phyloP scores from a whole-genome alignment of 2,113 vertebrate genomes.

The Spilogale gracilis region DNA sequence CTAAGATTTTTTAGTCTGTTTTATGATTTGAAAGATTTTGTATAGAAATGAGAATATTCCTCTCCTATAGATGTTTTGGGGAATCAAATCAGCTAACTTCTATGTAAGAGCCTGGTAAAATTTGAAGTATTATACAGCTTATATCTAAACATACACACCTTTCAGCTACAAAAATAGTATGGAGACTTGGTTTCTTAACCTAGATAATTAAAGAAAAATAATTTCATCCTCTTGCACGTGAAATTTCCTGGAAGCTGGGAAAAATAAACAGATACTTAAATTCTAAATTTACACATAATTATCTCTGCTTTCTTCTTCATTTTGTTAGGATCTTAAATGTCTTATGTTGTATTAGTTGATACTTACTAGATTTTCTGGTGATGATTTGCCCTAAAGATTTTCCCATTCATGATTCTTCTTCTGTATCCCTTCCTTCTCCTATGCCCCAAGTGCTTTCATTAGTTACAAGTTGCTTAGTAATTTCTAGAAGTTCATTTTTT shows the following conservation, averaged over 20 bases:
- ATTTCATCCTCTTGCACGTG: background rate
- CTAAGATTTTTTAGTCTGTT: background rate
- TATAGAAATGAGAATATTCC: background rate
- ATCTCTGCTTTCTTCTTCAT: background rate
- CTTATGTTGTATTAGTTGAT: background rate
- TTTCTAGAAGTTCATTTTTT: background rate
- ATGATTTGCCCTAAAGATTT: background rate
- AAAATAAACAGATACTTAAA: background rate
- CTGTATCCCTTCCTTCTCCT: background rate
- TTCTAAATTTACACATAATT: background rate
- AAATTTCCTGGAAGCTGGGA: background rate
- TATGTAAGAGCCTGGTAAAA: background rate
- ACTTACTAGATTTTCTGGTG: background rate
- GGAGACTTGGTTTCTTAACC: background rate
- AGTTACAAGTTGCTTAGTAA: background rate
- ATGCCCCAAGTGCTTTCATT: background rate
- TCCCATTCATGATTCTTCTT: background rate
- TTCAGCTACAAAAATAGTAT: background rate
- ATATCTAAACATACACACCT: background rate
- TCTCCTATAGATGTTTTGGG: too few relatives aligned
- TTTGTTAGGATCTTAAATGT: background rate
- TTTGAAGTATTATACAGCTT: background rate
- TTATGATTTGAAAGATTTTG: background rate
- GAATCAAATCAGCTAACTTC: background rate
- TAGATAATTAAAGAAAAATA: background rate